Base-by-base conservation (phyloP, 2,113 vertebrate genomes). In the Oryzias celebensis region DNA sequence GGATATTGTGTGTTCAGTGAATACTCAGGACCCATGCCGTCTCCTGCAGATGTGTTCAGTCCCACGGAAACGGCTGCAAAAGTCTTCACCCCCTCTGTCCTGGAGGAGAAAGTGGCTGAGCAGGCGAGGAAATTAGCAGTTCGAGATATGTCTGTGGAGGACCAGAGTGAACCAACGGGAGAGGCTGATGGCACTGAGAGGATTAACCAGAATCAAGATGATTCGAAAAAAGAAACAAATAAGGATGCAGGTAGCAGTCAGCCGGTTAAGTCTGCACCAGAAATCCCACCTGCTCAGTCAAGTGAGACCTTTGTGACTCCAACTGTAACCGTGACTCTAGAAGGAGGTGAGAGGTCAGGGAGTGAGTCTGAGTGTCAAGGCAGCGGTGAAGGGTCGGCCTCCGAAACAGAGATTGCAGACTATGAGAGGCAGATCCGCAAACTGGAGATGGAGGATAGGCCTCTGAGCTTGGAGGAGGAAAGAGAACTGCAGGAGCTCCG, bases 1-100 rank as follows among this genome's bases (percentile, higher is more conserved):
- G 96, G 97, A 53, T 99, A 99, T 78, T 99, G 97, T 86, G 96
- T 99, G 73, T 99, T 99, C 75, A 99, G 95, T 83, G 98, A 98
- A 78, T 99, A 99, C 85, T 98, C 95, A 4, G 96, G 96, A 13
- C 97, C 97, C 1, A 93, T 99, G 66, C 97, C 96, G 4, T 98
- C 97, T 20, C 96, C 96, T 58, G 96, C 98, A 54, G 92, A 93
- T 84, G 68, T 93, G 18, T 88, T 91, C 53, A 92, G 92, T 65
- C 90, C 92, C 14, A 85, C 89, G 46, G 71, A 75, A 23, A 68
- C 80, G 22, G 82, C 87, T 51, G 69, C 81, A 59, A 86, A 93
- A 64, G 65, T 52, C 24, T 93, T 93, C 52, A 91, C 88, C 44
- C 88, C 75, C 3, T 87, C 88, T 44, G 78, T 91, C 58, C 82